Evolutionary conservation across 2,888 invertebrate species (phyloP).

Genomic region (Patella pellucida): DNA sequence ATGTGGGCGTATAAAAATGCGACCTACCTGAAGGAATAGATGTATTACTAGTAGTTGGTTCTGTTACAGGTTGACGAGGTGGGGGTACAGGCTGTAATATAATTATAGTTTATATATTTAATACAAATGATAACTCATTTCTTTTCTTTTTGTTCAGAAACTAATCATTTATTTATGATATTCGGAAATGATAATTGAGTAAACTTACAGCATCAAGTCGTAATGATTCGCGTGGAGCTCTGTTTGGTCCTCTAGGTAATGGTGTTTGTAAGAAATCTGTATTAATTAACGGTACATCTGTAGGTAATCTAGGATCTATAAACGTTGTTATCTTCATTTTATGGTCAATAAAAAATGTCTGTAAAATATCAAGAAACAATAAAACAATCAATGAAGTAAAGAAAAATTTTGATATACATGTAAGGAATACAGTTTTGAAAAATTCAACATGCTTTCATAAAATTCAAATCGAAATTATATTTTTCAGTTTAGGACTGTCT

Average conservation of each 20-base stretch:
- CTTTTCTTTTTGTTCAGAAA: neutral
- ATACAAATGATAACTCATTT: neutral
- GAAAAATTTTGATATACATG: too few species aligned
- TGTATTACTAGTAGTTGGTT: conserved; percentile 30
- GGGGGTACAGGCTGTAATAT: conserved; percentile 55
- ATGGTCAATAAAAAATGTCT: conserved; percentile 95
- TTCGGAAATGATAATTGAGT: too few species aligned
- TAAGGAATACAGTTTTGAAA: too few species aligned
- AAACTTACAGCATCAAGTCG: conserved; percentile 45
- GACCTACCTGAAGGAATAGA: conserved; percentile 44
- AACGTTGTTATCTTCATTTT: conserved; percentile 92
- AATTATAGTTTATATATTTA: conserved; percentile 2
- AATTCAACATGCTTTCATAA: too few species aligned
- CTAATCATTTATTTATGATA: too few species aligned
- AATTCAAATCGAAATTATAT: too few species aligned
- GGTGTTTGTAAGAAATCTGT: conserved; percentile 62
- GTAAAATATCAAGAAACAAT: conserved; percentile 39
- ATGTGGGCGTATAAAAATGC: too few species aligned
- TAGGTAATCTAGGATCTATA: conserved; percentile 96
- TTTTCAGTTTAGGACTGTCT: too few species aligned
- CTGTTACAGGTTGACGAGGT: conserved; percentile 51
- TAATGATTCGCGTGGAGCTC: conserved; percentile 30
- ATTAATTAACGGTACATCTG: conserved; percentile 76
- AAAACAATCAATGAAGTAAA: neutral
- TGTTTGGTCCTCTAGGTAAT: conserved; percentile 47